These are phyloP conservation scores for Anguilla obscura DNA, from an alignment of 2,797 vertebrate species.

Conservation along the genomic window DNA sequence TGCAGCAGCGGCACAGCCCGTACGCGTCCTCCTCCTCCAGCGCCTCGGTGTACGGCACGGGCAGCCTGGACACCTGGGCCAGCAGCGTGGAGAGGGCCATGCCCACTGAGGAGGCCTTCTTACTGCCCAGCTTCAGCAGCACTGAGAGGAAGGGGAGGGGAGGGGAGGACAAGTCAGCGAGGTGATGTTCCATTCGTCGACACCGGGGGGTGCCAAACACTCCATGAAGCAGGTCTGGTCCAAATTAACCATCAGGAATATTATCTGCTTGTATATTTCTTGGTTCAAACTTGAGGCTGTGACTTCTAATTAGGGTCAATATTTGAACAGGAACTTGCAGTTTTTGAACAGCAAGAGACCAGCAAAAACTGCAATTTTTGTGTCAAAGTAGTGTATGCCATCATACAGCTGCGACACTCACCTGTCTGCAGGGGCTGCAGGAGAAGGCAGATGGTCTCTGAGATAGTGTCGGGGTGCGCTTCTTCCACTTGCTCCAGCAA, in stretches of 20 bases:
- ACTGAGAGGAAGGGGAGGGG: constrained; percentile 64
- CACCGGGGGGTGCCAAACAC: constrained; percentile 11
- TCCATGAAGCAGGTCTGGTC: not conserved
- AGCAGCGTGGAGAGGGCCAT: constrained; percentile 86
- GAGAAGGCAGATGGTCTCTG: constrained; percentile 79
- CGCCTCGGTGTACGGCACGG: constrained; percentile 82
- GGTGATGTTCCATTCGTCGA: not conserved
- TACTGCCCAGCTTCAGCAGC: constrained; percentile 79
- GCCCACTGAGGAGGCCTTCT: constrained; percentile 87
- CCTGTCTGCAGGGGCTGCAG: constrained; percentile 88
- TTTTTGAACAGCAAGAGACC: not conserved
- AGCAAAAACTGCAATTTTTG: not conserved
- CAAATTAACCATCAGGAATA: not conserved
- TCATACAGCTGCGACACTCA: constrained; percentile 48
- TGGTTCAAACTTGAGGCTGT: not conserved
- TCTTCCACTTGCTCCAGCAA: constrained; percentile 93
- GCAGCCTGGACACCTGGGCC: constrained; percentile 83
- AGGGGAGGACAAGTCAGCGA: not conserved
- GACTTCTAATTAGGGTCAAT: not conserved
- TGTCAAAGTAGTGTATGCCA: not conserved
- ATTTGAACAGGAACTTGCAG: not conserved
- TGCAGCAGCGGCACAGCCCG: constrained; percentile 82
- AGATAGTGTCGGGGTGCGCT: constrained; percentile 73
- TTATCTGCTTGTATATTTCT: not conserved
- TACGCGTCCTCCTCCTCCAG: constrained; percentile 84